Percentiles rank a stretch among this genome's conserved stretches.
phyloP scores from a whole-genome alignment of 2,888 invertebrate species.

The Ramazzottius varieornatus region DNA sequence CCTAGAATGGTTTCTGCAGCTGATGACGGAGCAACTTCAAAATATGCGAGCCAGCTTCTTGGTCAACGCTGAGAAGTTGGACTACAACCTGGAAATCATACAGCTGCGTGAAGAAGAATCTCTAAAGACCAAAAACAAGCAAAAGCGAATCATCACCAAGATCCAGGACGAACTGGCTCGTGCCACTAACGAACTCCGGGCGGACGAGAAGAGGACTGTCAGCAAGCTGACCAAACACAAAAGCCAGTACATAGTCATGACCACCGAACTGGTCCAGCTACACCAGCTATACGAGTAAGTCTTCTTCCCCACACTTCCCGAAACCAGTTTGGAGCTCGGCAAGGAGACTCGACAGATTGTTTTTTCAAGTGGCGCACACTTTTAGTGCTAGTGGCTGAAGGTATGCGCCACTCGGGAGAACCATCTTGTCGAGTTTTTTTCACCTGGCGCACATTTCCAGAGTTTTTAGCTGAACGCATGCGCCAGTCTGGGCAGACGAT shows the following conservation, averaged over 20 bases:
- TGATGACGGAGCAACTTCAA: slow-evolving; percentile 2
- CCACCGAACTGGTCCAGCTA: not conserved
- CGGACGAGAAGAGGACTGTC: not conserved
- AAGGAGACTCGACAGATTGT: no score
- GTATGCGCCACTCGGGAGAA: no score
- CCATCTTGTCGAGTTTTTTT: no score
- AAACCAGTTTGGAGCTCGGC: no score
- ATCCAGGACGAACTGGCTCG: not conserved
- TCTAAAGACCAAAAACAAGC: not conserved
- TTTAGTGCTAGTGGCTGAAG: no score
- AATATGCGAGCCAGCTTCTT: slow-evolving; percentile 1
- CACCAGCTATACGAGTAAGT: not conserved
- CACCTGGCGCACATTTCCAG: no score
- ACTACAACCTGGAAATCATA: not conserved
- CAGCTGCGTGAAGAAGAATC: slow-evolving; percentile 1
- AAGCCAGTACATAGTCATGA: not conserved
- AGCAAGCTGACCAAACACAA: not conserved
- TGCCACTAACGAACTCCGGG: not conserved
- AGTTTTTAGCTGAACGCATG: no score
- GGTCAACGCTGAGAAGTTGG: slow-evolving; percentile 1
- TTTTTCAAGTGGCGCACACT: no score
- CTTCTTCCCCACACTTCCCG: no score
- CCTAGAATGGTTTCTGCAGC: not conserved
- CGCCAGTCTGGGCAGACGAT: no score
- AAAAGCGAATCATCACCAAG: slow-evolving; percentile 1